These are phyloP conservation scores for Heliocidaris erythrogramma DNA, from an alignment of 35 echinoderm and acorn worm species.

Conservation along the genomic window DNA sequence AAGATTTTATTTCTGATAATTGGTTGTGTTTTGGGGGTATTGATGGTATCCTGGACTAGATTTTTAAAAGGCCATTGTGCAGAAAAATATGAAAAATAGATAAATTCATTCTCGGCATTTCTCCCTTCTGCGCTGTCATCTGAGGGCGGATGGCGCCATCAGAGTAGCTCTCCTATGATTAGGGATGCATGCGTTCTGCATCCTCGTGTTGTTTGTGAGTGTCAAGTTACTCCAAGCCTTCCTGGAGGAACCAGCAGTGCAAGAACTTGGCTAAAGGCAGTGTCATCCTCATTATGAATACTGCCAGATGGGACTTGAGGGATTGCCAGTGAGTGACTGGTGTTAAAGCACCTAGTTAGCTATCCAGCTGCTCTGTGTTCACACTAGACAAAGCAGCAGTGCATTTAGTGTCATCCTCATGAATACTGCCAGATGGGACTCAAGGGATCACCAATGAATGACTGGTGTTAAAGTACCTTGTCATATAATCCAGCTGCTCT, in stretches of 20 bases:
- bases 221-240: neutral
- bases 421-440: no score
- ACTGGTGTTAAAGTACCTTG: no score
- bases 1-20: no score
- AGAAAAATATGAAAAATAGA: neutral
- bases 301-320: neutral
- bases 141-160: neutral
- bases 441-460: no score
- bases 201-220: neutral
- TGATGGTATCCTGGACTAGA: neutral
- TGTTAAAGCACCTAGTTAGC: neutral
- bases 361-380: neutral
- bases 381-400: neutral
- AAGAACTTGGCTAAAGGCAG: slow-evolving; percentile 9
- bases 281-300: slow-evolving; percentile 11
- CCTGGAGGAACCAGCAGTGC: neutral
- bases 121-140: neutral
- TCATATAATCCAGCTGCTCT: no score
- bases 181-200: slow-evolving; percentile 7
- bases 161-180: slow-evolving; percentile 8
- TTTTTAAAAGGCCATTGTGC: neutral
- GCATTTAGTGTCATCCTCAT: no score
- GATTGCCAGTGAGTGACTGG: neutral
- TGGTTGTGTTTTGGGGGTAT: neutral
- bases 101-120: neutral